These are phyloP conservation scores for Amphibalanus amphitrite DNA, from an alignment of 1,140 invertebrate genomes.

Conservation along the genomic window DNA sequence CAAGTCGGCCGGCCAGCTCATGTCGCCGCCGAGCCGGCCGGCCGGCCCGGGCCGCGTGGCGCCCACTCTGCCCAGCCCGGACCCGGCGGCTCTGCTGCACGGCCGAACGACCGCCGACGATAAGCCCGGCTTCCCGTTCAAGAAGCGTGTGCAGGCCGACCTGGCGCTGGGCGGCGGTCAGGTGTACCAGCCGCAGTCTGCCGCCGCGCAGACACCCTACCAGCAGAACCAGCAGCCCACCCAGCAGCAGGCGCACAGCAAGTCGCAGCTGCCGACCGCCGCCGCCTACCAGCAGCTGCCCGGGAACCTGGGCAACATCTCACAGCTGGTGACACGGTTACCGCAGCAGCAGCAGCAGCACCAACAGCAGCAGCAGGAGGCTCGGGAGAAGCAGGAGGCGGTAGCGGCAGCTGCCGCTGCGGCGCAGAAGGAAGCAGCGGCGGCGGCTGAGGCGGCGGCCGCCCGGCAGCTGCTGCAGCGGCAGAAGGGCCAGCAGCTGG, in stretches of 20 bases:
- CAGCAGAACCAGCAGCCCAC: too few species aligned
- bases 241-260: too few species aligned
- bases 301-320: too few species aligned
- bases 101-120: slow-evolving; percentile 6
- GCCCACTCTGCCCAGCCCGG: slow-evolving; percentile 4
- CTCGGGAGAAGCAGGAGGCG: not conserved
- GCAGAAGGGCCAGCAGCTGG: not conserved
- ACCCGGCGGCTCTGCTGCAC: slow-evolving; percentile 1
- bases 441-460: not conserved
- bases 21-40: slow-evolving; percentile 5
- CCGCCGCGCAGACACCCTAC: too few species aligned
- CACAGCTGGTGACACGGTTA: too few species aligned
- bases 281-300: too few species aligned
- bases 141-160: slow-evolving; percentile 6
- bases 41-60: slow-evolving; percentile 5
- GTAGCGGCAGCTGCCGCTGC: not conserved
- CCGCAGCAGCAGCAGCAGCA: not conserved
- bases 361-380: not conserved
- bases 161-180: too few species aligned
- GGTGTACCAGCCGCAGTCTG: too few species aligned
- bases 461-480: not conserved
- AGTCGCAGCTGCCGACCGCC: too few species aligned
- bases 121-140: slow-evolving; percentile 10
- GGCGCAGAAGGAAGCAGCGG: not conserved
- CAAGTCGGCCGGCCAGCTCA: not conserved